phyloP scores from a whole-genome alignment of 2,113 vertebrate species.

The Heterochromis multidens region DNA sequence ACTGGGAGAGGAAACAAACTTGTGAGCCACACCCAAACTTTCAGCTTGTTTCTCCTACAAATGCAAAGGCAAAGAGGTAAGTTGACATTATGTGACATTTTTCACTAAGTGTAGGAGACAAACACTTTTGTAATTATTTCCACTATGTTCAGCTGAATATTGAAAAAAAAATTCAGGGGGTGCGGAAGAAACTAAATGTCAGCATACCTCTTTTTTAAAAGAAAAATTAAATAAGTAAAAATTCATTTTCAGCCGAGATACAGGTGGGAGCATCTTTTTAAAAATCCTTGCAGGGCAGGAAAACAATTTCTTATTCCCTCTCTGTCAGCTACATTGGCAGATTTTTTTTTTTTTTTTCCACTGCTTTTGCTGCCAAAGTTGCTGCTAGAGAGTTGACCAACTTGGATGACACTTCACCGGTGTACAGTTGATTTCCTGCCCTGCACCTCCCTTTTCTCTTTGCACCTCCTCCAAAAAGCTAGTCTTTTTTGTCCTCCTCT shows the following conservation, averaged over 20 bases:
- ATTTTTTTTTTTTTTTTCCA: background rate
- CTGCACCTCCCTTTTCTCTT: background rate
- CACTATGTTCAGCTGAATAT: background rate
- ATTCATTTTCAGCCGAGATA: background rate
- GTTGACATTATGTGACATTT: background rate
- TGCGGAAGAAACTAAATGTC: background rate
- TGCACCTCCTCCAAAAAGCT: slow-evolving; percentile 63
- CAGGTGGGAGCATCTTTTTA: slow-evolving; percentile 46
- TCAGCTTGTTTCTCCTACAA: background rate
- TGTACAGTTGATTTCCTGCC: slow-evolving; percentile 23
- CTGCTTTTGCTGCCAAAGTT: slow-evolving; percentile 11
- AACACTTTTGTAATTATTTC: background rate
- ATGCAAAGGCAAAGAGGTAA: background rate
- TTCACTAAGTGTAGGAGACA: background rate
- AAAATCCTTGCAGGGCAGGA: slow-evolving; percentile 33
- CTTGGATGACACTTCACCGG: slow-evolving; percentile 10
- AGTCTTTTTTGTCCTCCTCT: slow-evolving; percentile 83
- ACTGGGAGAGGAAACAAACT: background rate
- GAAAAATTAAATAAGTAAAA: background rate
- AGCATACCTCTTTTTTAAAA: background rate
- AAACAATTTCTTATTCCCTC: slow-evolving; percentile 8
- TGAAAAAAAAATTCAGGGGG: background rate
- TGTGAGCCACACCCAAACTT: background rate
- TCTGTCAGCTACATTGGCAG: slow-evolving; percentile 36
- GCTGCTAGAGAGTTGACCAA: slow-evolving; percentile 7